phyloP scores from a whole-genome alignment of 2,797 vertebrate species.

The Sebastes variabilis region DNA sequence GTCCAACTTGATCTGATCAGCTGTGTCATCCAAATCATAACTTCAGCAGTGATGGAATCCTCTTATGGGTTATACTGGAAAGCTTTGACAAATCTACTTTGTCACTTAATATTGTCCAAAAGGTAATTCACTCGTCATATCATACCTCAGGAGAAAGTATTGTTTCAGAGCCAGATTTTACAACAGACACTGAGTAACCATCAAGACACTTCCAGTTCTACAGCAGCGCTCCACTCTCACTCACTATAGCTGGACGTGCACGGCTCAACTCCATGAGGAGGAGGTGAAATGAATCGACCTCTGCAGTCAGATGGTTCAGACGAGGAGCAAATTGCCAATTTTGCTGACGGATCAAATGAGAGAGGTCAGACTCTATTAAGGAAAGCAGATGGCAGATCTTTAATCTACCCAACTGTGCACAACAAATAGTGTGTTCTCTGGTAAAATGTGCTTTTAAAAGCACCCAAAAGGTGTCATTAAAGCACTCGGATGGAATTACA shows the following conservation, averaged over 20 bases:
- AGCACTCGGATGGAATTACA: not conserved
- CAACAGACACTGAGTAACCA: not conserved
- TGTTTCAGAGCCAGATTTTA: not conserved
- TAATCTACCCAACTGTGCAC: not conserved
- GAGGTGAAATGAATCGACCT: constrained; percentile 39
- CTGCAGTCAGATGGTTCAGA: constrained; percentile 3
- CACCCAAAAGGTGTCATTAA: not conserved
- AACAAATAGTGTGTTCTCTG: not conserved
- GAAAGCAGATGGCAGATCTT: constrained; percentile 20
- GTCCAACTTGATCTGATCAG: not conserved
- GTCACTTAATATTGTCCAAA: not conserved
- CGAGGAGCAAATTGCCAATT: constrained; percentile 44
- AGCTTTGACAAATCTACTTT: not conserved
- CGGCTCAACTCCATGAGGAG: not conserved
- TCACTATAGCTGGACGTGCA: not conserved
- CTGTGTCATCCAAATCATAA: not conserved
- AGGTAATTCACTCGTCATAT: not conserved
- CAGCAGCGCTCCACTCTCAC: not conserved
- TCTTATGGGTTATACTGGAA: not conserved
- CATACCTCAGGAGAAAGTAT: not conserved
- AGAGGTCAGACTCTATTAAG: constrained; percentile 7
- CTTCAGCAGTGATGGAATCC: not conserved
- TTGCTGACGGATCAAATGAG: constrained; percentile 27
- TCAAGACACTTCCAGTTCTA: not conserved
- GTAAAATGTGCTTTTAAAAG: not conserved